Evolutionary conservation across 2,888 invertebrate species (phyloP).

Genomic region (Campoplex capitator): DNA sequence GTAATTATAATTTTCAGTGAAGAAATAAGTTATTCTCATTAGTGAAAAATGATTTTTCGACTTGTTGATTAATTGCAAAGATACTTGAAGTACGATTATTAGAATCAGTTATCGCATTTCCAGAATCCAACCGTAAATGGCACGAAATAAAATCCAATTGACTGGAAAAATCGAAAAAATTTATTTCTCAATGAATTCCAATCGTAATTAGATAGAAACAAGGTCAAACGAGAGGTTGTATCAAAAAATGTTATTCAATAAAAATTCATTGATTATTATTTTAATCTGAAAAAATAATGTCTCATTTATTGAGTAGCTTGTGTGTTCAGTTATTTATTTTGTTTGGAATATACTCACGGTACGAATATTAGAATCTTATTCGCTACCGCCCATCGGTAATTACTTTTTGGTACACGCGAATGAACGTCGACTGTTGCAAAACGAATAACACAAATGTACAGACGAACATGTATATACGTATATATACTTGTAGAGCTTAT

Average conservation of each 20-base stretch:
- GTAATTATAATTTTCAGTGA: not conserved
- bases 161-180: not conserved
- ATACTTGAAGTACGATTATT: no score
- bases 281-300: not conserved
- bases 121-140: not conserved
- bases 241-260: not conserved
- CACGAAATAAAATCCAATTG: not conserved
- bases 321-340: not conserved
- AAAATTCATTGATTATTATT: not conserved
- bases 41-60: no score
- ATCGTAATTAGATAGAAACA: not conserved
- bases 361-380: conserved; percentile 34
- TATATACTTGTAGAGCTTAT: conserved; percentile 16
- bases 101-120: not conserved
- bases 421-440: conserved; percentile 33
- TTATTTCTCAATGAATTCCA: not conserved
- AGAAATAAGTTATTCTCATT: not conserved
- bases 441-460: not conserved
- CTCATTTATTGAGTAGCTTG: not conserved
- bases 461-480: no score
- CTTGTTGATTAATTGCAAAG: no score
- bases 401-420: conserved; percentile 39
- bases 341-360: not conserved
- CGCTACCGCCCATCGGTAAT: conserved; percentile 47
- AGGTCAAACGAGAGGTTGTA: not conserved